phyloP scores from a whole-genome alignment of 2,797 vertebrate genomes.

The Sciurus vulgaris region DNA sequence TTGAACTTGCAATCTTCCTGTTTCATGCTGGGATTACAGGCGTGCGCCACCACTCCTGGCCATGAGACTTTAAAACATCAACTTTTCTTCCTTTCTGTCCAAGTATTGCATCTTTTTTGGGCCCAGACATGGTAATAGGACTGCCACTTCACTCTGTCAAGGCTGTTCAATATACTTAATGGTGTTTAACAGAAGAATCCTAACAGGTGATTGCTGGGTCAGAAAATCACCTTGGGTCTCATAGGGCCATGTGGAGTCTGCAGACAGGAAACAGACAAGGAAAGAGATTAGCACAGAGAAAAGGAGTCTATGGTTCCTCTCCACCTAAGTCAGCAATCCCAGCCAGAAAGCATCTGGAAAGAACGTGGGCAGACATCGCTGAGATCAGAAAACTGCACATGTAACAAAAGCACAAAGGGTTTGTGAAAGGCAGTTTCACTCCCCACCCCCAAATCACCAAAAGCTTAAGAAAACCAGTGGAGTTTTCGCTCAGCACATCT shows the following conservation, averaged over 20 bases:
- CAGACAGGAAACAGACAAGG: constrained; percentile 39
- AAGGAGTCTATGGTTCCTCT: background rate
- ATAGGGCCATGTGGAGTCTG: background rate
- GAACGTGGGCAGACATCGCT: background rate
- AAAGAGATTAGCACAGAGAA: background rate
- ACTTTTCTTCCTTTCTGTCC: background rate
- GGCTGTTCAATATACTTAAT: background rate
- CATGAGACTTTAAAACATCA: background rate
- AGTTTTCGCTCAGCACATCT: constrained; percentile 69
- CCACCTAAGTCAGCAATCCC: background rate
- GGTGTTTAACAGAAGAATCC: constrained; percentile 11
- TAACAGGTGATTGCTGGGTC: constrained; percentile 15
- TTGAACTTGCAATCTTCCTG: too few species aligned
- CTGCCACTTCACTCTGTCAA: background rate
- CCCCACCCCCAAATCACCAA: constrained; percentile 45
- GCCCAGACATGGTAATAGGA: background rate
- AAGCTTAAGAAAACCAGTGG: background rate
- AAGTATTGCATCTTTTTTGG: background rate
- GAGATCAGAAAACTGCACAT: background rate
- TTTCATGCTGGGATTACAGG: too few species aligned
- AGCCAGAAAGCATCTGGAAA: background rate
- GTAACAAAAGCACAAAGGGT: constrained; percentile 58
- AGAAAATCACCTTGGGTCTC: constrained; percentile 46
- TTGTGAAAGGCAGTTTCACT: background rate
- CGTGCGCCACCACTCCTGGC: too few species aligned